Conservation (phyloP, 2,797 vertebrate genomes). For the Galagoides demidoff region DNA sequence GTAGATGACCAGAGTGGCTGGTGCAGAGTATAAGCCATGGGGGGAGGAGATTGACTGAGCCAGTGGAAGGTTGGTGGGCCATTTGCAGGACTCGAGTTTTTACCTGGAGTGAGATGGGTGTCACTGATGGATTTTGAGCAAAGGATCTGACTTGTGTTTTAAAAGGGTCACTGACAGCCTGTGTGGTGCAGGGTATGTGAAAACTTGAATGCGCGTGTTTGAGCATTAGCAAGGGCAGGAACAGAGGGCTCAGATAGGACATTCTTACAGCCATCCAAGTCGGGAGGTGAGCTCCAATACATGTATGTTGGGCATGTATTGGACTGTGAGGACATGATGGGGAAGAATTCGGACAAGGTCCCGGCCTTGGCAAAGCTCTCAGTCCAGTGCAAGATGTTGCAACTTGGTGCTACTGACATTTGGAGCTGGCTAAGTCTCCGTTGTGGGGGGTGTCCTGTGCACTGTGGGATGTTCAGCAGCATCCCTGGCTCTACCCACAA, state of each 20-base stretch:
- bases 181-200: rapidly evolving
- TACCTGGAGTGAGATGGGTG: neutral
- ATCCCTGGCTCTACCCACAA: neutral
- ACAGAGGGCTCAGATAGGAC: neutral
- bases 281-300: neutral
- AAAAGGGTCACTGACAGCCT: neutral
- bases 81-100: neutral
- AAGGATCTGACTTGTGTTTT: neutral
- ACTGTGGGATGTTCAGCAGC: neutral
- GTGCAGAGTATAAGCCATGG: neutral
- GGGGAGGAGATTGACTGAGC: neutral
- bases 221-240: neutral
- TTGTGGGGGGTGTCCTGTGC: neutral
- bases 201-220: rapidly evolving
- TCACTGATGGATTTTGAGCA: neutral
- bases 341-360: neutral
- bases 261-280: rapidly evolving
- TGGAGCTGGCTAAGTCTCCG: neutral
- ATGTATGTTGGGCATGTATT: neutral
- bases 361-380: neutral
- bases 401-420: neutral
- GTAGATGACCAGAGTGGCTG: neutral
- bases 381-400: neutral
- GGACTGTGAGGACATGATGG: neutral
- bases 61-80: rapidly evolving